phyloP scores from a whole-genome alignment of 1,140 invertebrate genomes.

The Microplitis demolitor region DNA sequence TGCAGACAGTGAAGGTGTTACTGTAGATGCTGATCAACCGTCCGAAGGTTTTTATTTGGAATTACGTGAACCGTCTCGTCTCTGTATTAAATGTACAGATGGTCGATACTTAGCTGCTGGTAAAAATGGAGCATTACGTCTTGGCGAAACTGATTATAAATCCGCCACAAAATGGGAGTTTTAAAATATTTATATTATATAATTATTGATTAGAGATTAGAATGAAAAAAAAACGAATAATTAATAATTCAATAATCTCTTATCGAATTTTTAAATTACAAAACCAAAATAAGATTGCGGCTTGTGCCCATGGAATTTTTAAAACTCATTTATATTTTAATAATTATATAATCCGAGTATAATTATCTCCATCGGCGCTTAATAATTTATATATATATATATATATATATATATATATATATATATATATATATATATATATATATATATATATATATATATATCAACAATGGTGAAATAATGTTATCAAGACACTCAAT shows the following conservation, averaged over 20 bases:
- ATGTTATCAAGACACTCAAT: no score
- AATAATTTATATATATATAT: background rate
- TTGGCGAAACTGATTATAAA: slow-evolving; percentile 78
- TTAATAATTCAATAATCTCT: background rate
- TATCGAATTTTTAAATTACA: background rate
- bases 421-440: slow-evolving; percentile 1
- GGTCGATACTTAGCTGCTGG: slow-evolving; percentile 87
- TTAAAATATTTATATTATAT: slow-evolving; percentile 61
- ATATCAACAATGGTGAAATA: no score
- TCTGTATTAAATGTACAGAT: slow-evolving; percentile 82
- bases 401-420: background rate
- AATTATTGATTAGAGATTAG: background rate
- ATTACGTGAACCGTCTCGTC: slow-evolving; percentile 86
- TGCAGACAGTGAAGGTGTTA: slow-evolving; percentile 83
- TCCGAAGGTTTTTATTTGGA: slow-evolving; percentile 88
- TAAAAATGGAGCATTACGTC: slow-evolving; percentile 91
- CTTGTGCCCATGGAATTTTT: background rate
- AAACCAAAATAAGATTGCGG: background rate
- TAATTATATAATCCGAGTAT: no score
- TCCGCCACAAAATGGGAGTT: slow-evolving; percentile 93
- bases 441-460: background rate
- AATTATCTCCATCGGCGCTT: no score
- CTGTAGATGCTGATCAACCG: slow-evolving; percentile 83
- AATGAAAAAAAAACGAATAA: background rate
- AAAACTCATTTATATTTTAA: background rate